These are phyloP conservation scores for Neolamprologus variostigma DNA, from an alignment of 2,113 vertebrate species.

Conservation along the genomic window DNA sequence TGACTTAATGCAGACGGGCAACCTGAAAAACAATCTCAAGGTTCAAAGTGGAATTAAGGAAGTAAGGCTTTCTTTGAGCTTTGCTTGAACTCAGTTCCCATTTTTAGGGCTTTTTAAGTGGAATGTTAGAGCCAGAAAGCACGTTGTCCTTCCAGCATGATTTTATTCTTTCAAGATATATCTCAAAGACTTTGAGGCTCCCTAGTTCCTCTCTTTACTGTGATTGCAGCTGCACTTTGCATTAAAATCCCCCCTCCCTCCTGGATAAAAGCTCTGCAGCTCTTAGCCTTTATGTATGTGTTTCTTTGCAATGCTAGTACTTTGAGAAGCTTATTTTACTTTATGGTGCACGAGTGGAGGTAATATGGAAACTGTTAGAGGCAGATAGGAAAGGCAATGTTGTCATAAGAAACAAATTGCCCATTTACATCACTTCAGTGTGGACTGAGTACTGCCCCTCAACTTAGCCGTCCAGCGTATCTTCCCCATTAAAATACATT, in stretches of 20 bases:
- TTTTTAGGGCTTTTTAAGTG: neutral
- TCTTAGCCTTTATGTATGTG: neutral
- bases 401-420: neutral
- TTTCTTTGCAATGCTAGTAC: neutral
- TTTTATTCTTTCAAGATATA: neutral
- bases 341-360: neutral
- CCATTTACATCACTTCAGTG: neutral
- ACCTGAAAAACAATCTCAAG: neutral
- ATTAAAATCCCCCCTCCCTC: neutral
- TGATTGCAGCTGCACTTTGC: neutral
- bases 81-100: neutral
- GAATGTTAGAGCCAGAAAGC: neutral
- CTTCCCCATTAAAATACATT: neutral
- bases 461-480: neutral
- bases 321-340: neutral
- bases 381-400: neutral
- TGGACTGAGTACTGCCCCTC: neutral
- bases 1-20: neutral
- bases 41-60: neutral
- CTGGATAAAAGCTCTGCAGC: neutral
- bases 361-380: neutral
- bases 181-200: neutral
- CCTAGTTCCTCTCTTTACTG: neutral
- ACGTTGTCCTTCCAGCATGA: neutral
- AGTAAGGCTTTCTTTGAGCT: neutral